Base-by-base conservation (phyloP, 1,140 invertebrate genomes). In the Drosophila ananassae region DNA sequence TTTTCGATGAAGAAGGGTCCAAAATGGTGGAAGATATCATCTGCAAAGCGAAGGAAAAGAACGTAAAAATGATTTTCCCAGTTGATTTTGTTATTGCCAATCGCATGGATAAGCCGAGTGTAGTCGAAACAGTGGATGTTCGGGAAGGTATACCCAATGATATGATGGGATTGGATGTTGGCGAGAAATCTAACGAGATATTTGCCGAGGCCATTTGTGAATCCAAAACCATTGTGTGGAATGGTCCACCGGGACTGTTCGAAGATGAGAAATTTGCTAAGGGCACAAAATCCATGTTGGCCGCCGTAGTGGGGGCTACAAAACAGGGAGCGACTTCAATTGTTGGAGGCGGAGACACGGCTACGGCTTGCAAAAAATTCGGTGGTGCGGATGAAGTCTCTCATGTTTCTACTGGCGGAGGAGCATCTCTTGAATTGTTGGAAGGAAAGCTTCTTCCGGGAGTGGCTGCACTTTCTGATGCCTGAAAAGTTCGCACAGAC, bases 171-270 rank as follows among this genome's bases (percentile, higher is more conserved):
- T 93, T 99, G 22, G 99, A 99, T 92, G 94, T 98, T 91, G 99
- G 99, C 25, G 95, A 96, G 32, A 95, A 98, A 92, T 95, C 97
- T 0, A 93, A 94, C 32, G 94, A 95, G 72, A 73, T 94, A 0
- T 99, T 99, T 91, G 93, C 93, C 25, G 95, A 95, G 46, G 96
- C 96, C 2, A 96, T 99, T 72, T 92, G 93, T 6, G 93, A 96
- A 74, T 97, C 99, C 10, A 99, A 99, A 92, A 96, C 98, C 2
- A 98, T 99, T 89, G 97, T 99, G 5, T 99, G 99, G 99, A 99
- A 99, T 93, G 98, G 98, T 9, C 98, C 99, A 8, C 96, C 97
- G 34, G 99, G 99, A 52, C 97, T 99, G 0, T 99, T 99, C 93
- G 99, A 99, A 92, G 99, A 97, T 87, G 95, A 96, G 2, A 97